These are phyloP conservation scores for Criorhina ranunculi DNA, from an alignment of 2,888 invertebrate species.

Conservation along the genomic window DNA sequence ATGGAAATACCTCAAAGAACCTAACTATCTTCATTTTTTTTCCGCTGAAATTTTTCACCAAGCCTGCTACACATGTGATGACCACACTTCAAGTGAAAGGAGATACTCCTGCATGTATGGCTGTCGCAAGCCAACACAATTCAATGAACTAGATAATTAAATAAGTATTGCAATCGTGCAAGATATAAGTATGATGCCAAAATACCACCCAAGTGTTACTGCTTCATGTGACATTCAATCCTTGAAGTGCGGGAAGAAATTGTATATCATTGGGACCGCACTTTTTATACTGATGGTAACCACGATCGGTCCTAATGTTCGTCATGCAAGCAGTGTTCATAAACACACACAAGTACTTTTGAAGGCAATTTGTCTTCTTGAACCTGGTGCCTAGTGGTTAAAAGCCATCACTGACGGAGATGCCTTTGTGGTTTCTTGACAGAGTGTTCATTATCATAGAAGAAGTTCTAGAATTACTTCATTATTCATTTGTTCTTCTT, in stretches of 20 bases:
- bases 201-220: slow-evolving; percentile 67
- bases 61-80: too few species aligned
- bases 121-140: slow-evolving; percentile 59
- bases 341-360: neutral
- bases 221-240: slow-evolving; percentile 60
- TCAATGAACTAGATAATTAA: slow-evolving; percentile 75
- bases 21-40: too few species aligned
- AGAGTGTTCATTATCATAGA: slow-evolving; percentile 15
- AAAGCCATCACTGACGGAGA: slow-evolving; percentile 2
- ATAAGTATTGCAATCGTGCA: slow-evolving; percentile 46
- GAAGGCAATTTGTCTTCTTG: slow-evolving; percentile 23
- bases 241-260: slow-evolving; percentile 46
- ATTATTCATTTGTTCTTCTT: slow-evolving; percentile 41
- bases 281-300: slow-evolving; percentile 2
- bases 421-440: slow-evolving; percentile 47
- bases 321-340: slow-evolving; percentile 12
- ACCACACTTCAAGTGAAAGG: too few species aligned
- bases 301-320: slow-evolving; percentile 20
- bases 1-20: too few species aligned
- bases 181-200: slow-evolving; percentile 56
- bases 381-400: slow-evolving; percentile 47
- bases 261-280: slow-evolving; percentile 45
- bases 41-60: too few species aligned
- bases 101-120: slow-evolving; percentile 2
- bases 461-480: slow-evolving; percentile 61